Evolutionary conservation across 1,140 invertebrate genomes (phyloP).

Genomic region (Leptinotarsa texana): DNA sequence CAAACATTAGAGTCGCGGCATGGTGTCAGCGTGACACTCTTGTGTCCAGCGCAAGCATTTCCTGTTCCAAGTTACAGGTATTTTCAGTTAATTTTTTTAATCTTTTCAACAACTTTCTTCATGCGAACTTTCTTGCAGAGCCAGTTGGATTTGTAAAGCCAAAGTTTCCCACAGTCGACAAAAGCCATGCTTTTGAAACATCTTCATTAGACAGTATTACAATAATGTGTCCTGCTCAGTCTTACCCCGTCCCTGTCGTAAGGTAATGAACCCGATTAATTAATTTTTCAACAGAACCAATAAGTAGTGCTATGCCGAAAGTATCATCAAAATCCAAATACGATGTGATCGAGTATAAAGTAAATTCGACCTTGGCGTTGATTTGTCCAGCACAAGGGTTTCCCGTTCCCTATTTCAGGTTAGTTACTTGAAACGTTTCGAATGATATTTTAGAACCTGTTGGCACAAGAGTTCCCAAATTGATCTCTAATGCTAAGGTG

Average conservation of each 20-base stretch:
- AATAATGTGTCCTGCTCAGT: constrained; percentile 64
- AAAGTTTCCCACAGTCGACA: constrained; percentile 57
- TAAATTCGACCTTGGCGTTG: constrained; percentile 52
- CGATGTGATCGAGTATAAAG: constrained; percentile 46
- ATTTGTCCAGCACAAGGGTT: constrained; percentile 70
- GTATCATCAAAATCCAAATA: constrained; percentile 56
- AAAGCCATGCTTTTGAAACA: constrained; percentile 54
- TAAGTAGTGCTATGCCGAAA: constrained; percentile 73
- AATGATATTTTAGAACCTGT: constrained; percentile 68
- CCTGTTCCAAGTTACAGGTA: constrained; percentile 69
- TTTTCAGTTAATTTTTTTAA: constrained; percentile 9
- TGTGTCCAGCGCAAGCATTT: constrained; percentile 70
- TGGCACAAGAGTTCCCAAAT: constrained; percentile 68
- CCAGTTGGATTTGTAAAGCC: constrained; percentile 64
- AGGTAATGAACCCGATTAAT: constrained; percentile 53
- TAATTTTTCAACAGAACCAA: constrained; percentile 62
- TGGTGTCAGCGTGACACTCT: constrained; percentile 50
- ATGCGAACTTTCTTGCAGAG: constrained; percentile 56
- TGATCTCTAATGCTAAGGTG: constrained; percentile 65
- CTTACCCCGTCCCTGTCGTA: constrained; percentile 62
- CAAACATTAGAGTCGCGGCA: constrained; percentile 42
- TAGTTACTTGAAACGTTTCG: constrained; percentile 33
- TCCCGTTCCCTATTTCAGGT: constrained; percentile 71
- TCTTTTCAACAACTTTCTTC: background rate
- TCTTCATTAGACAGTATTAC: constrained; percentile 54